These are phyloP conservation scores for Enteromius viviparus DNA, from an alignment of 2,797 vertebrate species.

Conservation along the genomic window DNA sequence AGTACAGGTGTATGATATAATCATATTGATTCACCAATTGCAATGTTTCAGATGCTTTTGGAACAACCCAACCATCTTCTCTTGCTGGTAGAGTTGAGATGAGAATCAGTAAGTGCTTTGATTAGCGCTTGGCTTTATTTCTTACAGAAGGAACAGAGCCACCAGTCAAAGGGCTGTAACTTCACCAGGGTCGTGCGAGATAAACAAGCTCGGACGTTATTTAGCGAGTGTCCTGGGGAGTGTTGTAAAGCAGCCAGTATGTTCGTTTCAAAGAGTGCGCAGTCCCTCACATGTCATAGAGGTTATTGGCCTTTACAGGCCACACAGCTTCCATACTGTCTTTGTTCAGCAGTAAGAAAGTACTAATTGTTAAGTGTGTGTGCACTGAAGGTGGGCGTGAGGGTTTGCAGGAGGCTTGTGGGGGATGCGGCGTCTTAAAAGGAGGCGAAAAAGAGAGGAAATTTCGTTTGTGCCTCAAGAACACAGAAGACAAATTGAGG, in stretches of 20 bases:
- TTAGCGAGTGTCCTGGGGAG: slow-evolving; percentile 38
- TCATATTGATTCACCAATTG: neutral
- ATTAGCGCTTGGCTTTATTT: neutral
- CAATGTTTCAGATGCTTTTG: neutral
- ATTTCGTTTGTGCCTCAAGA: slow-evolving; percentile 91
- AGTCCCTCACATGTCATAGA: slow-evolving; percentile 63
- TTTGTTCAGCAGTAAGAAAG: slow-evolving; percentile 76
- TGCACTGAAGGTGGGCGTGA: slow-evolving; percentile 63
- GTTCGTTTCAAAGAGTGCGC: slow-evolving; percentile 53
- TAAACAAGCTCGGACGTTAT: slow-evolving; percentile 45
- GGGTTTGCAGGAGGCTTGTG: slow-evolving; percentile 58
- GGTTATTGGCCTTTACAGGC: slow-evolving; percentile 72
- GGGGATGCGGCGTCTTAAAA: slow-evolving; percentile 73
- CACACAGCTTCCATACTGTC: slow-evolving; percentile 66
- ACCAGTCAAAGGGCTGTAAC: slow-evolving; percentile 12
- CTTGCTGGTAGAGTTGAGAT: neutral
- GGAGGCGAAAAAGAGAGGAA: slow-evolving; percentile 80
- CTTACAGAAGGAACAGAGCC: slow-evolving; percentile 14
- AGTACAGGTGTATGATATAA: neutral
- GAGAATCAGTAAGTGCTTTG: slow-evolving; percentile 3
- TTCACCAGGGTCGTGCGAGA: slow-evolving; percentile 8
- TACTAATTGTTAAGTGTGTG: slow-evolving; percentile 69
- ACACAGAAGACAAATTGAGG: slow-evolving; percentile 94
- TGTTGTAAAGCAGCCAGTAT: slow-evolving; percentile 44
- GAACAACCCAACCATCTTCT: neutral